These are phyloP conservation scores for Arvicanthis niloticus DNA, from an alignment of 2,113 vertebrate genomes.

Conservation along the genomic window DNA sequence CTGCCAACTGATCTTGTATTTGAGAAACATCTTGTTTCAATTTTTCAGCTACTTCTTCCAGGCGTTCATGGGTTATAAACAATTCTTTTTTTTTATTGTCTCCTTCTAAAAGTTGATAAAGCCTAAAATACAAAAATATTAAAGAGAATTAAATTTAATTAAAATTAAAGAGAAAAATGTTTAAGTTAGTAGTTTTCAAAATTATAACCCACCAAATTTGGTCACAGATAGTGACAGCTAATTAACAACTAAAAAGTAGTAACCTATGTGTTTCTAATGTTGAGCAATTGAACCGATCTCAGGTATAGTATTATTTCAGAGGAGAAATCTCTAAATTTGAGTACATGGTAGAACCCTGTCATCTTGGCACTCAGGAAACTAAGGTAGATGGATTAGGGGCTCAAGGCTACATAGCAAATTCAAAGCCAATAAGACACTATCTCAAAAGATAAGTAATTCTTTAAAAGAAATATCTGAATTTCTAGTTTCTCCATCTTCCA, in stretches of 20 bases:
- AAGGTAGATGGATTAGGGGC: not conserved
- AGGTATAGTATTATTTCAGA: not conserved
- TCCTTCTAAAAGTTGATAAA: slow-evolving; percentile 92
- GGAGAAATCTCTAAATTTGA: slow-evolving; percentile 14
- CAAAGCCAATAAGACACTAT: not conserved
- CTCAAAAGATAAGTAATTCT: not conserved
- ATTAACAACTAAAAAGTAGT: slow-evolving; percentile 42
- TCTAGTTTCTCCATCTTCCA: not conserved
- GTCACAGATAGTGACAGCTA: not conserved
- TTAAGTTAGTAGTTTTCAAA: slow-evolving; percentile 59
- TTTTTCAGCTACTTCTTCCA: slow-evolving; percentile 89
- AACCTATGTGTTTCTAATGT: slow-evolving; percentile 38
- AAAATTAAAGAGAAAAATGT: slow-evolving; percentile 56
- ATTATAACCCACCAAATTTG: not conserved
- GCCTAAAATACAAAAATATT: slow-evolving; percentile 85
- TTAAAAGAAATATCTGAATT: not conserved
- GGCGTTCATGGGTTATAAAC: slow-evolving; percentile 90
- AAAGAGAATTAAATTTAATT: not conserved
- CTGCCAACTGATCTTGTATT: slow-evolving; percentile 84
- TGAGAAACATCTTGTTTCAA: slow-evolving; percentile 86
- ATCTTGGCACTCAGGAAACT: not conserved
- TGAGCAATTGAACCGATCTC: slow-evolving; percentile 55
- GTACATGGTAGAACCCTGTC: not conserved
- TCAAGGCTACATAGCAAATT: not conserved
- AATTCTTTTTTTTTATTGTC: slow-evolving; percentile 87